These are phyloP conservation scores for Anguilla obscura DNA, from an alignment of 2,797 vertebrate species.

Conservation along the genomic window DNA sequence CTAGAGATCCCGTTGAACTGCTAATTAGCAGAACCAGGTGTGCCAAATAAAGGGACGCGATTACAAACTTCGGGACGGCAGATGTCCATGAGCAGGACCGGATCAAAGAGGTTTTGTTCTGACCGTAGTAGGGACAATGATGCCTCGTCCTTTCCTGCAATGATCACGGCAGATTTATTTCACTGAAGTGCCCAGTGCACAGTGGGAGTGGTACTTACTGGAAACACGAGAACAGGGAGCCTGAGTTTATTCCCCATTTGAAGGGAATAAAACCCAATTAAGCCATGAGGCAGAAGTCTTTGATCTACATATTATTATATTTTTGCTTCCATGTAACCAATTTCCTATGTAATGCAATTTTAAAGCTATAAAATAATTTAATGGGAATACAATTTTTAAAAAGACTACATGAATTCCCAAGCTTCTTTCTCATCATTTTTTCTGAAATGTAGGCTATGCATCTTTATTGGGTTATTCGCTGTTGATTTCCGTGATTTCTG, in stretches of 20 bases:
- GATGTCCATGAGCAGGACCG: background rate
- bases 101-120: background rate
- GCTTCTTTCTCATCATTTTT: background rate
- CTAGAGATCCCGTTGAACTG: too few species aligned
- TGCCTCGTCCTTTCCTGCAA: background rate
- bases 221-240: background rate
- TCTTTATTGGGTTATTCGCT: background rate
- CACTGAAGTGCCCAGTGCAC: background rate
- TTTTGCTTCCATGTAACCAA: background rate
- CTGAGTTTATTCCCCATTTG: background rate
- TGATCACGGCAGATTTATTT: background rate
- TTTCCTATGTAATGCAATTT: background rate
- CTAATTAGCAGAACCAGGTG: too few species aligned
- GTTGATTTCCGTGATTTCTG: conserved; percentile 1
- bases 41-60: too few species aligned
- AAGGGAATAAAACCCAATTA: conserved; percentile 8
- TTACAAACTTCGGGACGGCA: too few species aligned
- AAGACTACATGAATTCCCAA: conserved; percentile 8
- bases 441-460: background rate
- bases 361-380: background rate
- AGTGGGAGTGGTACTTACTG: background rate
- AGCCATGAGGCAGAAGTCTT: conserved; percentile 8
- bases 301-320: background rate
- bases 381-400: background rate
- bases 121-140: background rate